These are phyloP conservation scores for Trichomycterus rosablanca DNA, from an alignment of 2,113 vertebrate genomes.

Conservation along the genomic window DNA sequence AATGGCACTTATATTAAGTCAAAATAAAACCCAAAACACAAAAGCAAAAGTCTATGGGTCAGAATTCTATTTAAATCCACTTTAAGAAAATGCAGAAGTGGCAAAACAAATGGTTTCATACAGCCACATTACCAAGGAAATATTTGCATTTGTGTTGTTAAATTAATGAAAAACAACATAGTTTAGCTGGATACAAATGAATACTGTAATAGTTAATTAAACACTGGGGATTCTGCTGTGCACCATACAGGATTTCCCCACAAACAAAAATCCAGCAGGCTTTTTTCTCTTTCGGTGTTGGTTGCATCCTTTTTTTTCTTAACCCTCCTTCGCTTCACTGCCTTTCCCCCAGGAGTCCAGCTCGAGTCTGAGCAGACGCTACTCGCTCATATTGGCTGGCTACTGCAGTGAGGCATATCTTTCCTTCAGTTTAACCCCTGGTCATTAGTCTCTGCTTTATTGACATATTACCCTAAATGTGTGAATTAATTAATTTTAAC, in stretches of 20 bases:
- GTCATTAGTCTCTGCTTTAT: neutral
- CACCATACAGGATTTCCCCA: neutral
- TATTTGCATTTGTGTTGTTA: too few species aligned
- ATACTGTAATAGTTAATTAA: neutral
- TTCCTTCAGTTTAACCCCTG: neutral
- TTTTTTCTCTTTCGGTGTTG: neutral
- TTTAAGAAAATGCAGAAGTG: too few species aligned
- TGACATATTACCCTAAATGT: neutral
- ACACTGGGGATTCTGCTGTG: neutral
- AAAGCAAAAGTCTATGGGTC: too few species aligned
- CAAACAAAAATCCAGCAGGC: conserved; percentile 4
- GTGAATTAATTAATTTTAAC: too few species aligned
- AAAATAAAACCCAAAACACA: too few species aligned
- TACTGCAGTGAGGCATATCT: neutral
- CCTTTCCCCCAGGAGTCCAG: conserved; percentile 14
- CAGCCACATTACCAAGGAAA: too few species aligned
- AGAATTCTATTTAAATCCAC: too few species aligned
- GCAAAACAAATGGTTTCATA: too few species aligned
- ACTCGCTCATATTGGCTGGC: neutral
- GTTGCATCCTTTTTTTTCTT: conserved; percentile 1
- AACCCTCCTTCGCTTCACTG: conserved; percentile 26
- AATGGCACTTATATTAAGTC: too few species aligned
- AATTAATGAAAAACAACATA: neutral
- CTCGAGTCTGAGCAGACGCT: neutral
- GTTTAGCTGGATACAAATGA: neutral